These are phyloP conservation scores for Cephalopachus bancanus DNA, from an alignment of 2,797 vertebrate genomes.

Conservation along the genomic window DNA sequence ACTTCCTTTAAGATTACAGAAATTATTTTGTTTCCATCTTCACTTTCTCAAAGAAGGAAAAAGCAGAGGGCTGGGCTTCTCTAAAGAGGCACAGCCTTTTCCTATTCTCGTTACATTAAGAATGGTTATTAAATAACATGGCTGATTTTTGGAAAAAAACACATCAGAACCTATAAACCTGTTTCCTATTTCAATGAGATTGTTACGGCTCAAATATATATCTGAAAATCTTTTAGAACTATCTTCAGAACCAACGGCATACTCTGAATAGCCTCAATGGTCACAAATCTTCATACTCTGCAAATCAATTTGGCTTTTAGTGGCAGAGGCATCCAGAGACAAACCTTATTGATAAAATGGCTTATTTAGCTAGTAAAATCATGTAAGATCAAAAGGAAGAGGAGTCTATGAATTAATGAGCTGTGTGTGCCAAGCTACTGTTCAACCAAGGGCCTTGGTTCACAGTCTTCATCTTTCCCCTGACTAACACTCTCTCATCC, in stretches of 20 bases:
- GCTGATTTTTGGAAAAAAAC: background rate
- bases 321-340: background rate
- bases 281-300: background rate
- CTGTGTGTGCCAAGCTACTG: background rate
- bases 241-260: background rate
- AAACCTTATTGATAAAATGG: conserved; percentile 16
- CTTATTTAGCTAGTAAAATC: background rate
- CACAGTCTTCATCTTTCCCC: no score
- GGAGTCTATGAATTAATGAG: background rate
- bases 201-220: background rate
- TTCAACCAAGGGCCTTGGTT: background rate
- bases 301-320: background rate
- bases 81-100: background rate
- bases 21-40: background rate
- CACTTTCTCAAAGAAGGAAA: conserved; percentile 20
- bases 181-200: background rate
- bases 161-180: background rate
- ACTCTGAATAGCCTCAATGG: background rate
- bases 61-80: background rate
- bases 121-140: background rate
- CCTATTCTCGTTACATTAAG: background rate
- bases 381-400: conserved; percentile 1
- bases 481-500: no score
- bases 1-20: background rate
- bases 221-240: background rate